Percentiles rank a stretch among this genome's conserved stretches.
Evolutionary conservation across 2,888 invertebrate species (phyloP).

Genomic region (Barypeithes pellucidus): DNA sequence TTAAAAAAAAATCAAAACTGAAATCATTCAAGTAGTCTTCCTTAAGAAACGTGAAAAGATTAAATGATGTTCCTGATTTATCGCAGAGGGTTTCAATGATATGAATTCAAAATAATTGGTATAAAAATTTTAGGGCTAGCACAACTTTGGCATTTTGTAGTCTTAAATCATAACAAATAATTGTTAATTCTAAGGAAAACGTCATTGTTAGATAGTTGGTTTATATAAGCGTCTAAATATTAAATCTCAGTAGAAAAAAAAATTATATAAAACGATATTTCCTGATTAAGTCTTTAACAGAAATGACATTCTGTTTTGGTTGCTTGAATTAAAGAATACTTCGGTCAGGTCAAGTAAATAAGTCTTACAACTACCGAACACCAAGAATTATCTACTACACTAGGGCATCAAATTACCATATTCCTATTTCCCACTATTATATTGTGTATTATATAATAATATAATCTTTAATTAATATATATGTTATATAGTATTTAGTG

Average conservation of each 20-base stretch:
- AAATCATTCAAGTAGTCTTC: background rate
- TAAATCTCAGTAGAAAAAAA: conserved; percentile 21
- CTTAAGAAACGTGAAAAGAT: conserved; percentile 34
- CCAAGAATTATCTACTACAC: conserved; percentile 67
- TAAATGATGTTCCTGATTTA: conserved; percentile 46
- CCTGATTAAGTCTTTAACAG: conserved; percentile 36
- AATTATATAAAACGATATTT: conserved; percentile 26
- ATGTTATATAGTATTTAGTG: conserved; percentile 70
- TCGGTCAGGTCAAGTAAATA: conserved; percentile 58
- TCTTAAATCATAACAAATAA: conserved; percentile 36
- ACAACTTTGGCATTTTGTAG: conserved; percentile 50
- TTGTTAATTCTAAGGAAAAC: conserved; percentile 25
- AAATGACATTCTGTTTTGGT: conserved; percentile 24
- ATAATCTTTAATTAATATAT: conserved; percentile 67
- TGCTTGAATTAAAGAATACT: conserved; percentile 46
- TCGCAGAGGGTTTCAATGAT: conserved; percentile 53
- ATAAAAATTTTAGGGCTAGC: conserved; percentile 34
- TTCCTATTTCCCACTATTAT: conserved; percentile 57
- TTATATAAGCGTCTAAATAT: conserved; percentile 24
- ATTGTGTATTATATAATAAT: conserved; percentile 66
- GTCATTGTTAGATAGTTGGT: conserved; percentile 6
- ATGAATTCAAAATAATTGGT: conserved; percentile 46
- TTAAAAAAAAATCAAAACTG: background rate
- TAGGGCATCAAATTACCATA: conserved; percentile 67
- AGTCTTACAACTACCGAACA: conserved; percentile 70